These are phyloP conservation scores for Spicauda simplicius DNA, from an alignment of 2,888 invertebrate species.

Conservation along the genomic window DNA sequence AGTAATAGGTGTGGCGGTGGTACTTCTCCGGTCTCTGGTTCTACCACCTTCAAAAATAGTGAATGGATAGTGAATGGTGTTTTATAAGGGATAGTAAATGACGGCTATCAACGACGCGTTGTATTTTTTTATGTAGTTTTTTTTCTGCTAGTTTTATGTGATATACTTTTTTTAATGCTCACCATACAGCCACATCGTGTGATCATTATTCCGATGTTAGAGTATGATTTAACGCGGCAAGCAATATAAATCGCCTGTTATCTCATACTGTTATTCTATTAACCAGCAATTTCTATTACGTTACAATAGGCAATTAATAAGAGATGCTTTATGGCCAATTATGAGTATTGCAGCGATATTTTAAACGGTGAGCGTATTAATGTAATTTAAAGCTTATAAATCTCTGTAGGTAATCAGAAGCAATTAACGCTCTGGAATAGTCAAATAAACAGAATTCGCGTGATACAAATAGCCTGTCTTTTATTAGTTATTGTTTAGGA, in stretches of 20 bases:
- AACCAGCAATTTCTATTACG: conserved; percentile 21
- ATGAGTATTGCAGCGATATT: background rate
- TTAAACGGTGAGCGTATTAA: conserved; percentile 19
- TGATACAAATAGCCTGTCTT: background rate
- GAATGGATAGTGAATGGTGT: too few relatives aligned
- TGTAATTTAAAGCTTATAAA: conserved; percentile 16
- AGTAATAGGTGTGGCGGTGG: too few relatives aligned
- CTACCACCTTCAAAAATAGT: too few relatives aligned
- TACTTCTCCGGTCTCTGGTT: too few relatives aligned
- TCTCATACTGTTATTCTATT: conserved; percentile 32
- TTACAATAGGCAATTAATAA: conserved; percentile 32
- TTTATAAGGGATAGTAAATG: too few relatives aligned
- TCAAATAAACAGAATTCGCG: background rate
- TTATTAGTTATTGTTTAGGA: background rate
- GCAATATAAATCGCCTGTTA: conserved; percentile 17
- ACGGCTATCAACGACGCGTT: too few relatives aligned
- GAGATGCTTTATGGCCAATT: conserved; percentile 20
- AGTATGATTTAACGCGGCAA: conserved; percentile 18
- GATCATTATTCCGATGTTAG: background rate
- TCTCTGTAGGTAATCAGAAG: conserved; percentile 19
- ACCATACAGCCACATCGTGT: too few relatives aligned
- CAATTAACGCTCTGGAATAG: conserved; percentile 15
- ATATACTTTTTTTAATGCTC: too few relatives aligned
- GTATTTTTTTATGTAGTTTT: too few relatives aligned
- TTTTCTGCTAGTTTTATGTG: too few relatives aligned